Percentiles rank a stretch among this genome's conserved stretches.
These are phyloP conservation scores for Neosilurus mollespiculum DNA, from an alignment of 2,797 vertebrate species.

Conservation along the genomic window DNA sequence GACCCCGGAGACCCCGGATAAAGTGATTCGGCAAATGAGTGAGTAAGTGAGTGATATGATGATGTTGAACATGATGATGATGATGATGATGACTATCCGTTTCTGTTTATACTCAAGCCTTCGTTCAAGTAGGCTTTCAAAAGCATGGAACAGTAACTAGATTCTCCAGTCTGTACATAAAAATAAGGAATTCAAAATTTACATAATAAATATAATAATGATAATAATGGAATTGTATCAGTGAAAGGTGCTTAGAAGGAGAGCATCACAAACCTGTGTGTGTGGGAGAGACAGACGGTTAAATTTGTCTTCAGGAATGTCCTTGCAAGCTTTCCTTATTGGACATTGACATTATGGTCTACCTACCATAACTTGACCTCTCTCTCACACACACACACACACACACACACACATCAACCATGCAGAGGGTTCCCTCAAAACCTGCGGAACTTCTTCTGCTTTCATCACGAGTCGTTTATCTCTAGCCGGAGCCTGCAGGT, in stretches of 20 bases:
- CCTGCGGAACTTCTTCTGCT: conserved; percentile 9
- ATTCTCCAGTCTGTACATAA: no score
- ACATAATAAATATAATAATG: no score
- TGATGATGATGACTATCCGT: no score
- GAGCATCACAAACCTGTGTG: neutral
- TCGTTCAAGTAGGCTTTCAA: no score
- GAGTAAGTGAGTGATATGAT: neutral
- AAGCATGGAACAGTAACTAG: no score
- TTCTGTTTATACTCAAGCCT: no score
- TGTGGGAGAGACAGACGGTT: neutral
- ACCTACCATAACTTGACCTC: neutral
- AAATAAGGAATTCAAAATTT: no score
- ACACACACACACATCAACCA: neutral
- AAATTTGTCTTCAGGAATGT: neutral
- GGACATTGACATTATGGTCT: conserved; percentile 20
- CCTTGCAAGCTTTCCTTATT: neutral
- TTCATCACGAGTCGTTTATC: neutral
- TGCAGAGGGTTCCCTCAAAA: neutral
- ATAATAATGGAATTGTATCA: neutral
- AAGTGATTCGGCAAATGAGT: no score
- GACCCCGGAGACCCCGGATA: no score
- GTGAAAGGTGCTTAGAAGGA: neutral
- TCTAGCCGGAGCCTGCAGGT: conserved; percentile 53
- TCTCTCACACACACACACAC: neutral
- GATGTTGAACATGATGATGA: neutral